These are phyloP conservation scores for Aradophagus sp. DNA, from an alignment of 1,140 invertebrate species.

Conservation along the genomic window DNA sequence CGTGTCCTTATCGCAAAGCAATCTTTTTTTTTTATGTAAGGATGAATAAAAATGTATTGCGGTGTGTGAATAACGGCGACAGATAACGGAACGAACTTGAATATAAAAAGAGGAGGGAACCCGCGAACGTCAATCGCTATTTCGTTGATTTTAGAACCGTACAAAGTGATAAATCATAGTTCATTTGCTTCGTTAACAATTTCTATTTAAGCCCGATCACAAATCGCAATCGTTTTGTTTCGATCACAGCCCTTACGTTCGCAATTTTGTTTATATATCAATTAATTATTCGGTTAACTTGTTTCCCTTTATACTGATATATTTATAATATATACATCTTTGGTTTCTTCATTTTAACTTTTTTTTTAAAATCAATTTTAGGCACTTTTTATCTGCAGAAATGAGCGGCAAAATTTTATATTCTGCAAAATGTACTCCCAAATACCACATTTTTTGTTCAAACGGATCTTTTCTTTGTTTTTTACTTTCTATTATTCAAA, in stretches of 20 bases:
- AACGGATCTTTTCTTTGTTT: too few relatives aligned
- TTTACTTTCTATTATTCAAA: too few relatives aligned
- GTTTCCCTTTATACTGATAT: constrained; percentile 7
- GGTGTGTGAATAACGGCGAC: too few relatives aligned
- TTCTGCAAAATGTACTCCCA: too few relatives aligned
- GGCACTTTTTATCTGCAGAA: constrained; percentile 44
- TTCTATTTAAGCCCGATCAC: constrained; percentile 46
- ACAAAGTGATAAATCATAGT: constrained; percentile 30
- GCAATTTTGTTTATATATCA: constrained; percentile 20
- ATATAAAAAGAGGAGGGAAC: neutral
- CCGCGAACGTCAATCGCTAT: neutral
- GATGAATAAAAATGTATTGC: too few relatives aligned
- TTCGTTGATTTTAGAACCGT: constrained; percentile 49
- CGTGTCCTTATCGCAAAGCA: too few relatives aligned
- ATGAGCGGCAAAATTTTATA: too few relatives aligned
- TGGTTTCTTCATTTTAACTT: neutral
- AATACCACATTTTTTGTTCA: too few relatives aligned
- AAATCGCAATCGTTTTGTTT: constrained; percentile 38
- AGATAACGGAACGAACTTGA: too few relatives aligned
- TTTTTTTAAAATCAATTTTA: constrained; percentile 2
- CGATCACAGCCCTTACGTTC: constrained; percentile 50
- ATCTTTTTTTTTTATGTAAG: too few relatives aligned
- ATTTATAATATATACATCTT: constrained; percentile 29
- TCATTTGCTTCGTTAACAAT: constrained; percentile 25
- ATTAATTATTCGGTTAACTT: constrained; percentile 6